Conservation (phyloP, 2,888 invertebrate species). For the Phaonia tiefii region DNA sequence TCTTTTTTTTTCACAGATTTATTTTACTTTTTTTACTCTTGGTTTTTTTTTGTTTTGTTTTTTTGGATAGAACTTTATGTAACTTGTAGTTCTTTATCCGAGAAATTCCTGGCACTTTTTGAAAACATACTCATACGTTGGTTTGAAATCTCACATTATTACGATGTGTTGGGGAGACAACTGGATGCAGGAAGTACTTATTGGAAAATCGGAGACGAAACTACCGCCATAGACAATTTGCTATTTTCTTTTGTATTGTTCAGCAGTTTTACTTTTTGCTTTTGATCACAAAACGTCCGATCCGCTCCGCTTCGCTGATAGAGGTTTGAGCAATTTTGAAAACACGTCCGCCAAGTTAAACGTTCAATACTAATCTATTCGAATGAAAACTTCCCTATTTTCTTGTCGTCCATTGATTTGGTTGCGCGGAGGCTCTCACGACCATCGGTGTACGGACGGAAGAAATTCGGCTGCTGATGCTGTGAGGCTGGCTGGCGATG, state of each 20-base stretch:
- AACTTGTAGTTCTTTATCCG: background rate
- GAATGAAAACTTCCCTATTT: conserved; percentile 15
- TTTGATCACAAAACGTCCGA: conserved; percentile 45
- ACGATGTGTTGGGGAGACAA: no score
- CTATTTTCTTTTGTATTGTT: conserved; percentile 24
- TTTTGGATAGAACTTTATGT: background rate
- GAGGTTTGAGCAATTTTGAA: conserved; percentile 42
- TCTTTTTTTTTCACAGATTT: conserved; percentile 23
- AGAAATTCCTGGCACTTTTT: conserved; percentile 7
- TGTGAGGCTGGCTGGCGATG: background rate
- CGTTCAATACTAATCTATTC: conserved; percentile 62
- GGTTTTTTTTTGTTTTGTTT: background rate
- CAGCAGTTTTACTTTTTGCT: background rate
- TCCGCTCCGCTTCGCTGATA: conserved; percentile 57
- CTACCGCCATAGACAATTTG: conserved; percentile 44
- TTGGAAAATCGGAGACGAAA: conserved; percentile 1
- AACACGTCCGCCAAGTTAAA: conserved; percentile 65
- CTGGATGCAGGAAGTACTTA: background rate
- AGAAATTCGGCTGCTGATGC: background rate
- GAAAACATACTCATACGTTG: background rate
- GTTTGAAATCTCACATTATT: no score
- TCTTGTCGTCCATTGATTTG: conserved; percentile 9
- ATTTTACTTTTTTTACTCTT: conserved; percentile 41
- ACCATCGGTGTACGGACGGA: background rate
- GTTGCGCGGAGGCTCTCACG: conserved; percentile 9